Evolutionary conservation across 1,140 invertebrate species (phyloP).

Genomic region (Liolophura sinensis): DNA sequence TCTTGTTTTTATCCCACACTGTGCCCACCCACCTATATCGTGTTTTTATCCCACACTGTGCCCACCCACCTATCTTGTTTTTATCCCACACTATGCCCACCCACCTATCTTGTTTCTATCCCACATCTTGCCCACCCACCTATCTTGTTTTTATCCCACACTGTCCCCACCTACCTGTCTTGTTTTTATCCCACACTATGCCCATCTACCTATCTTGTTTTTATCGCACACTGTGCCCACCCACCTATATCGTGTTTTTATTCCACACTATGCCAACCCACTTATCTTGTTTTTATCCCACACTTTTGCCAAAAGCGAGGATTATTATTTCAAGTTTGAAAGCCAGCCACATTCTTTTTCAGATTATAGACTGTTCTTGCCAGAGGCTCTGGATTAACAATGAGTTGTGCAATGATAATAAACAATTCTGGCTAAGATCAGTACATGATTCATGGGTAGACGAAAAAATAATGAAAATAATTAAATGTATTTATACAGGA

Average conservation of each 20-base stretch:
- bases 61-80: background rate
- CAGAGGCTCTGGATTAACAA: too few species aligned
- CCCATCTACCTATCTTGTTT: background rate
- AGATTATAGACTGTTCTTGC: too few species aligned
- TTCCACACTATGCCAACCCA: background rate
- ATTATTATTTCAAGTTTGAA: background rate
- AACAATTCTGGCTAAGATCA: too few species aligned
- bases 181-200: background rate
- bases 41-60: background rate
- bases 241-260: background rate
- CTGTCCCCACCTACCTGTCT: background rate
- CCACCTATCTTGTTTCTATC: background rate
- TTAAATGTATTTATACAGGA: too few species aligned
- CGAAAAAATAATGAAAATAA: too few species aligned
- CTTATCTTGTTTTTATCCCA: background rate
- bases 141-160: background rate
- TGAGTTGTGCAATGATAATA: too few species aligned
- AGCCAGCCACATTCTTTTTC: background rate
- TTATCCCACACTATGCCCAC: background rate
- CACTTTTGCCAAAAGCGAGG: background rate
- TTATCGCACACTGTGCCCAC: background rate
- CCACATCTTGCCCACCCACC: constrained; percentile 1
- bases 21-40: background rate
- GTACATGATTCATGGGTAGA: too few species aligned
- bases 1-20: background rate